Base-by-base conservation (phyloP, 2,888 invertebrate genomes). In the Lingula anatina region DNA sequence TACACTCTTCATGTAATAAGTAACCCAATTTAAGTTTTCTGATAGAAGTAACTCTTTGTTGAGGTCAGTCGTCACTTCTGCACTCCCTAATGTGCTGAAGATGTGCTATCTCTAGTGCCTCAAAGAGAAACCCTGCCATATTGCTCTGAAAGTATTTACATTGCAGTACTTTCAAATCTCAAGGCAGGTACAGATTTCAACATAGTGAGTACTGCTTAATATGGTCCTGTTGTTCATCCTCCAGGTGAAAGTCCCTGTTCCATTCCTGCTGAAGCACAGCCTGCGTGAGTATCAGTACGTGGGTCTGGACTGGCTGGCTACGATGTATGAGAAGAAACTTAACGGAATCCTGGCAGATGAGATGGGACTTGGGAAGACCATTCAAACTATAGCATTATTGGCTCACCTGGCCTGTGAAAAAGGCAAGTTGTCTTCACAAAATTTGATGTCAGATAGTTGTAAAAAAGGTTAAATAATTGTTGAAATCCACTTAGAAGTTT, bases 311-410 rank as follows among this genome's bases (percentile, higher is more conserved):
- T 99, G 99, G 99, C 83, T 99, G 77, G 88, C 95, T 64, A 92
- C 94, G 78, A 90, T 73, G 71, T 67, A 70, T 60, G 74, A 68
- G 49, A 77, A 77, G 80, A 89, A 93, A 66, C 93, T 97, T 76
- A 90, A 91, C 51, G 94, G 94, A 18, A 99, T 99, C 73, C 82
- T 99, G 65, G 99, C 99, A 23, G 99, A 99, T 81, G 99, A 99
- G 82, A 99, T 99, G 99, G 99, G 99, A 54, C 83, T 96, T 60
- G 95, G 94, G 66, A 95, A 96, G 84, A 96, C 95, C 12, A 81
- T 85, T 66, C 90, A 99, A 85, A 95, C 97, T 2, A 97, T 99
- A 73, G 90, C 93, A 76, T 91, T 92, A 78, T 82, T 99, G 48
- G 89, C 92, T 76, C 91, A 95, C 75, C 83, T 99, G 53, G 96